A percentile compares a stretch with the other conserved stretches of the same genome.
Evolutionary conservation across 2,113 vertebrate species (phyloP).

Genomic region (Alaudala cheleensis): DNA sequence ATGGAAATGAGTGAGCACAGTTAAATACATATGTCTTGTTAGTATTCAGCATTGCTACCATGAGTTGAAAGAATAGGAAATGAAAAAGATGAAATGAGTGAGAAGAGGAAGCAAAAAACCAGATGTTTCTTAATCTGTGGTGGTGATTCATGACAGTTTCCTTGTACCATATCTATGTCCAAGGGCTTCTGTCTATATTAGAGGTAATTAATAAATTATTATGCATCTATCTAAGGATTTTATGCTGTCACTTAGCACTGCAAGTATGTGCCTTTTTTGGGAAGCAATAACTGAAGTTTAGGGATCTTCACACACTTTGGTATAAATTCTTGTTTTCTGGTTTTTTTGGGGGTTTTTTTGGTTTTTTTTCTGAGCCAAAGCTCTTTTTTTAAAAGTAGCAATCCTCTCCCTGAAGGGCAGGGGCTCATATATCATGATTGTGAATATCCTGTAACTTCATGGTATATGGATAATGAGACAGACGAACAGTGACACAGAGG

Average conservation of each 20-base stretch:
- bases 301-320: background rate
- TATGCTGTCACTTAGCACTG: background rate
- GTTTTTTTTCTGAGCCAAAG: background rate
- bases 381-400: background rate
- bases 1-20: background rate
- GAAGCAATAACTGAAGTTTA: background rate
- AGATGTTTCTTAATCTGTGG: background rate
- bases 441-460: background rate
- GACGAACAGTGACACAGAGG: background rate
- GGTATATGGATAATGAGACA: background rate
- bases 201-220: background rate
- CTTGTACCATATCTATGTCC: background rate
- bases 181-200: background rate
- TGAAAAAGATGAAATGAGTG: background rate
- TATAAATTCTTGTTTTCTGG: background rate
- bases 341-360: background rate
- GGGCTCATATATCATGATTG: background rate
- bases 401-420: background rate
- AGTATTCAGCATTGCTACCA: background rate
- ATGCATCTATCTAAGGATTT: background rate
- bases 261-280: background rate
- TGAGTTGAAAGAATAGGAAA: constrained; percentile 6
- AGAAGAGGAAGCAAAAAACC: background rate
- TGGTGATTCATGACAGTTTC: background rate
- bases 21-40: background rate